These are phyloP conservation scores for Microctenopoma stevenorrisi DNA, from an alignment of 2,797 vertebrate species.

Conservation along the genomic window DNA sequence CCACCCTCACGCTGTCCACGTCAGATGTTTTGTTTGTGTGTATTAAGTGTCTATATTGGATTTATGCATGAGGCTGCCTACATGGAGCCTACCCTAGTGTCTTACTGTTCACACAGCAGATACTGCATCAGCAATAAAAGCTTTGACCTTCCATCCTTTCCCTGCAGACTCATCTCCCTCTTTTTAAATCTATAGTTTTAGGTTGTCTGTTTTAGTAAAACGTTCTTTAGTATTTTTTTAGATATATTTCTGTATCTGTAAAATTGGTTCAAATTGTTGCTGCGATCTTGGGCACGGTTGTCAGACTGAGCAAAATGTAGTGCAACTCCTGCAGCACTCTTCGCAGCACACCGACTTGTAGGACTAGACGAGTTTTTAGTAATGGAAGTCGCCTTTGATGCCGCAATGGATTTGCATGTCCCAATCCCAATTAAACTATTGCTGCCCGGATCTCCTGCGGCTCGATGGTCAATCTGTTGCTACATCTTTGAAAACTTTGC, in stretches of 20 bases:
- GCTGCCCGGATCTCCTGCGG: slow-evolving; percentile 26
- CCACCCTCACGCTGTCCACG: not conserved
- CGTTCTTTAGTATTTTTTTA: too few relatives aligned
- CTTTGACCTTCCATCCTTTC: slow-evolving; percentile 29
- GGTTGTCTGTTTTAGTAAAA: too few relatives aligned
- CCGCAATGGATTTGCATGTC: slow-evolving; percentile 24
- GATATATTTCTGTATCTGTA: not conserved
- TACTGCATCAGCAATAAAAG: slow-evolving; percentile 10
- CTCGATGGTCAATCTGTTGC: slow-evolving; percentile 59
- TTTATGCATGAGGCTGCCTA: slow-evolving; percentile 28
- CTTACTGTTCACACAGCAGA: slow-evolving; percentile 36
- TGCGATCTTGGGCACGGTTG: not conserved
- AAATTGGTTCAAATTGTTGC: not conserved
- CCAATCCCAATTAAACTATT: slow-evolving; percentile 60
- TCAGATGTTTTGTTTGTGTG: slow-evolving; percentile 10
- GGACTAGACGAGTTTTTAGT: slow-evolving; percentile 17
- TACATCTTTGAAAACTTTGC: slow-evolving; percentile 63
- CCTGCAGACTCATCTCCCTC: slow-evolving; percentile 14
- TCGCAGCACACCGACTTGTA: not conserved
- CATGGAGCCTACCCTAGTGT: slow-evolving; percentile 31
- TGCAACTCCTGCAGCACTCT: not conserved
- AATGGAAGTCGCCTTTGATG: slow-evolving; percentile 38
- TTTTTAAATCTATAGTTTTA: not conserved
- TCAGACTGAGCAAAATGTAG: not conserved
- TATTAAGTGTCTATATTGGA: slow-evolving; percentile 2